Evolutionary conservation across 2,888 invertebrate species (phyloP).

Genomic region (Orgyia antiqua): DNA sequence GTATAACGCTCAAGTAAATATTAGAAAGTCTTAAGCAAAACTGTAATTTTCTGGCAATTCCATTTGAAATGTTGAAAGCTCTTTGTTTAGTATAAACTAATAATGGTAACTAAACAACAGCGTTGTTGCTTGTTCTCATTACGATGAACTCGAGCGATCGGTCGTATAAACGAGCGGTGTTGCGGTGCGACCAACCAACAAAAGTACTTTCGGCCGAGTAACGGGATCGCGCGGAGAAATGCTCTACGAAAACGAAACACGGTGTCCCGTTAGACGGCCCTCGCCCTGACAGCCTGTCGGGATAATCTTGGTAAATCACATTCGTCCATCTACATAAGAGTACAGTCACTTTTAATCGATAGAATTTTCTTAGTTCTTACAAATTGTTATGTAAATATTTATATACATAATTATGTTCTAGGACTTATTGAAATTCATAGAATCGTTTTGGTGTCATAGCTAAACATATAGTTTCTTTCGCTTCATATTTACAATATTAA

Average conservation of each 20-base stretch:
- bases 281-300: constrained; percentile 57
- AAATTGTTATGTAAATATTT: too few relatives aligned
- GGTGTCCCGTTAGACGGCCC: constrained; percentile 72
- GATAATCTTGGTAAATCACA: constrained; percentile 66
- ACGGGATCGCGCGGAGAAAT: constrained; percentile 75
- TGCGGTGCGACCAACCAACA: constrained; percentile 48
- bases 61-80: constrained; percentile 47
- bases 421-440: too few relatives aligned
- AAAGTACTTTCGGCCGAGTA: constrained; percentile 76
- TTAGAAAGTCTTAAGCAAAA: too few relatives aligned
- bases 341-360: constrained; percentile 13
- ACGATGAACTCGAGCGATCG: constrained; percentile 65
- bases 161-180: constrained; percentile 41
- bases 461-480: too few relatives aligned
- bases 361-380: too few relatives aligned
- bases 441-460: too few relatives aligned
- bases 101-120: constrained; percentile 47
- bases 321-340: constrained; percentile 33
- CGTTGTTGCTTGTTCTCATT: constrained; percentile 62
- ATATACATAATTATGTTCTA: too few relatives aligned
- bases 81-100: constrained; percentile 56
- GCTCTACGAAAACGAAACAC: constrained; percentile 79
- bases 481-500: too few relatives aligned
- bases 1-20: too few relatives aligned
- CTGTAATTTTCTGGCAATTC: too few relatives aligned